Evolutionary conservation across 1,140 invertebrate species (phyloP).

Genomic region (Drosophila yakuba): DNA sequence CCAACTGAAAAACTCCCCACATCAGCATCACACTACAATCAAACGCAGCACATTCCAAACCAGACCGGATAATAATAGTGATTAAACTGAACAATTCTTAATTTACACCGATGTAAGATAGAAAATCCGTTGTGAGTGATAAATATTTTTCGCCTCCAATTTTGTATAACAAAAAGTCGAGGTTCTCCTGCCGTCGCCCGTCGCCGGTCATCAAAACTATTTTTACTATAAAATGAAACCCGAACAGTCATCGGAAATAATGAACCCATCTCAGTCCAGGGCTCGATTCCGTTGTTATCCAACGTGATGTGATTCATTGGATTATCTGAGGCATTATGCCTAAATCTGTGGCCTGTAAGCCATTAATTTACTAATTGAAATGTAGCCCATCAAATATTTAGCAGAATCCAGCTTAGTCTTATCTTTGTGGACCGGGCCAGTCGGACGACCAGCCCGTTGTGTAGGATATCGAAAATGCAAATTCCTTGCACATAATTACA

Average conservation of each 20-base stretch:
- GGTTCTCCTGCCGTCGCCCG: constrained; percentile 13
- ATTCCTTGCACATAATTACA: constrained; percentile 70
- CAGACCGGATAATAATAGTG: constrained; percentile 34
- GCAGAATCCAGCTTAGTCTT: constrained; percentile 40
- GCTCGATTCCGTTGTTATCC: constrained; percentile 36
- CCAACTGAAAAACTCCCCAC: background rate
- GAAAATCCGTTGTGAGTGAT: constrained; percentile 35
- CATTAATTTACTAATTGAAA: constrained; percentile 67
- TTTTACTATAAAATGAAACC: constrained; percentile 48
- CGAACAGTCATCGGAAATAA: constrained; percentile 73
- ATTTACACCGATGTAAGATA: constrained; percentile 27
- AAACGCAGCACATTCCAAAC: constrained; percentile 18
- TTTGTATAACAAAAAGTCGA: constrained; percentile 28
- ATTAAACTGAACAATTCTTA: constrained; percentile 26
- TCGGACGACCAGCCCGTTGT: constrained; percentile 6
- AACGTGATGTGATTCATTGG: constrained; percentile 58
- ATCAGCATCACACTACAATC: background rate
- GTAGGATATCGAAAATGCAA: constrained; percentile 72
- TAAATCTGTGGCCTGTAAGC: constrained; percentile 40
- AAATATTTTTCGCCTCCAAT: constrained; percentile 43
- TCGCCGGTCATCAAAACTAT: constrained; percentile 34
- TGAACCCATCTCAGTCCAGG: constrained; percentile 53
- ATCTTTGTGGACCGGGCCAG: constrained; percentile 49
- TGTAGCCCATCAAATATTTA: constrained; percentile 52
- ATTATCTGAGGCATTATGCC: constrained; percentile 51